A percentile compares a stretch with the other conserved stretches of the same genome.
Conservation (phyloP, 2,888 invertebrate genomes). For the Therioaphis trifolii region DNA sequence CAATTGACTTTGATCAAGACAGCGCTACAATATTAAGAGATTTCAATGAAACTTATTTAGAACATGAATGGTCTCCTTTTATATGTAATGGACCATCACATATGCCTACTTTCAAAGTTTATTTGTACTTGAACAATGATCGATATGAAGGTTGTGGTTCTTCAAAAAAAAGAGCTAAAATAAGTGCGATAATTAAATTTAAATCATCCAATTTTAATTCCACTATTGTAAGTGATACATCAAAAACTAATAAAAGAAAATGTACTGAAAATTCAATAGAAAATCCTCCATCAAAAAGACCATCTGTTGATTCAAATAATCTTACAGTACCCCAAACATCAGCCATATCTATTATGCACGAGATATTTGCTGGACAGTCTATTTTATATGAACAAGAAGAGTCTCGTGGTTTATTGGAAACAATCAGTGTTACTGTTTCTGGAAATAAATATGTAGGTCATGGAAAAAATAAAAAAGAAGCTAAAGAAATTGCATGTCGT, state of each 20-base stretch:
- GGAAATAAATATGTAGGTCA: constrained; percentile 42
- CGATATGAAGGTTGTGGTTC: constrained; percentile 2
- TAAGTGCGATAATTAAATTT: constrained; percentile 23
- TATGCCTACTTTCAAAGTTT: constrained; percentile 36
- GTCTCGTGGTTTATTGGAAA: constrained; percentile 33
- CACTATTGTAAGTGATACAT: not conserved
- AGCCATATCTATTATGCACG: constrained; percentile 41
- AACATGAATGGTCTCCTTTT: constrained; percentile 31
- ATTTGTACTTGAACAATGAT: constrained; percentile 1
- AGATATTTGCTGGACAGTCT: constrained; percentile 18
- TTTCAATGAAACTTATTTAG: constrained; percentile 30
- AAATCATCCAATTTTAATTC: not conserved
- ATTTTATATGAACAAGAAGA: not conserved
- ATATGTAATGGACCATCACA: constrained; percentile 20
- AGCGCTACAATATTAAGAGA: not conserved
- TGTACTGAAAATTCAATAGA: not conserved
- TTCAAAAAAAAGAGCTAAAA: constrained; percentile 60
- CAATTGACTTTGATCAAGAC: not conserved
- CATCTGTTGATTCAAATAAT: not conserved
- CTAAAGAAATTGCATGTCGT: constrained; percentile 56
- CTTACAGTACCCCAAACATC: constrained; percentile 6
- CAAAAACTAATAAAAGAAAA: not conserved
- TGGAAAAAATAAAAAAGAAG: constrained; percentile 53
- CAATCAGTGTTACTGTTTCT: constrained; percentile 22
- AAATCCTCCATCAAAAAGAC: not conserved